These are phyloP conservation scores for Oreortyx pictus DNA, from an alignment of 2,797 vertebrate genomes.

Conservation along the genomic window DNA sequence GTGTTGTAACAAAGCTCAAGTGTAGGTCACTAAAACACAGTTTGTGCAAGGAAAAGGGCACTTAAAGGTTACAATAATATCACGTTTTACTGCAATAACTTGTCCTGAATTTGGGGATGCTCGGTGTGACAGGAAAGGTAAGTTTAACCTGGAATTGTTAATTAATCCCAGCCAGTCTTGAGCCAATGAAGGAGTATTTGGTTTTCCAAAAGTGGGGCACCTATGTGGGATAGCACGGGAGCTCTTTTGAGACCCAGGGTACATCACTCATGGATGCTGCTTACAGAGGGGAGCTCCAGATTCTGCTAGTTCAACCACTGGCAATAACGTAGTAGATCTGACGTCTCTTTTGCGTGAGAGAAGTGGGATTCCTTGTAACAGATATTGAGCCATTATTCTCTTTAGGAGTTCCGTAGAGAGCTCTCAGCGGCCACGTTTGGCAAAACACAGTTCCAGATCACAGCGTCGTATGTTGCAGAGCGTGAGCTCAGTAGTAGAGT, in stretches of 20 bases:
- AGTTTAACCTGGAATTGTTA: background rate
- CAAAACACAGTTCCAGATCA: background rate
- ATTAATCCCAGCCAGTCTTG: accelerated
- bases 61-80: too few species aligned
- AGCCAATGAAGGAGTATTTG: background rate
- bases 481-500: accelerated
- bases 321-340: background rate
- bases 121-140: background rate
- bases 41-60: background rate
- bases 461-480: accelerated
- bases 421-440: accelerated
- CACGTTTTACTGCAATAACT: background rate
- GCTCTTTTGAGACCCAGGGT: background rate
- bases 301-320: background rate
- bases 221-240: background rate
- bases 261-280: background rate
- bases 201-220: background rate
- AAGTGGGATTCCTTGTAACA: background rate
- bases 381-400: background rate
- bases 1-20: background rate
- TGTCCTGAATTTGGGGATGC: background rate
- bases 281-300: background rate
- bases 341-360: background rate
- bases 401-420: background rate
- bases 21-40: background rate